A percentile compares a stretch with the other conserved stretches of the same genome.
These are phyloP conservation scores for Paedocypris micromegethes DNA, from an alignment of 2,797 vertebrate genomes.

Conservation along the genomic window DNA sequence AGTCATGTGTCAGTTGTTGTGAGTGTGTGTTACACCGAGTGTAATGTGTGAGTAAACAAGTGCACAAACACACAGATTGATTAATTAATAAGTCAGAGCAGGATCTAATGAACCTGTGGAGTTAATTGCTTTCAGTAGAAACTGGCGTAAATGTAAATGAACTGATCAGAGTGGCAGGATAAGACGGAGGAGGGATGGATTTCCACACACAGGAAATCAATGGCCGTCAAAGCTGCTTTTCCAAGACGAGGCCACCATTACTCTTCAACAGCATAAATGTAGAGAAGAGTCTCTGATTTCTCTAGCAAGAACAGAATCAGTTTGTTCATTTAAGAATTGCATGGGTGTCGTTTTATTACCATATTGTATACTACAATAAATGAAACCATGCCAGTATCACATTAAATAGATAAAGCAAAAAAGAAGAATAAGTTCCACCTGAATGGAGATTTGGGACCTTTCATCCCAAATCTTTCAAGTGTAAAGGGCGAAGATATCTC, in stretches of 20 bases:
- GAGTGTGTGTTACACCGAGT: constrained; percentile 8
- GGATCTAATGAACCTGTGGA: constrained; percentile 71
- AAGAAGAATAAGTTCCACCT: too few relatives aligned
- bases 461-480: too few relatives aligned
- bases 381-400: too few relatives aligned
- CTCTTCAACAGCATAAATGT: not conserved
- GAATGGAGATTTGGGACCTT: too few relatives aligned
- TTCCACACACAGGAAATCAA: constrained; percentile 65
- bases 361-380: too few relatives aligned
- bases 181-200: constrained; percentile 66
- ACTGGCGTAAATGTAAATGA: constrained; percentile 76
- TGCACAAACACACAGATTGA: constrained; percentile 22
- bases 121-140: constrained; percentile 72
- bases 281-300: too few relatives aligned
- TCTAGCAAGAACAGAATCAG: too few relatives aligned
- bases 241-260: constrained; percentile 42
- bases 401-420: too few relatives aligned
- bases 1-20: not conserved
- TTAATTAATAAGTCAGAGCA: constrained; percentile 43
- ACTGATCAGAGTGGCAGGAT: constrained; percentile 58
- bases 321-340: too few relatives aligned
- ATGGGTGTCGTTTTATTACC: too few relatives aligned
- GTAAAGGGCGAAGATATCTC: too few relatives aligned
- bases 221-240: constrained; percentile 56
- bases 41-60: constrained; percentile 3